These are phyloP conservation scores for Cephus rjabovi DNA, from an alignment of 2,888 invertebrate species.

Conservation along the genomic window DNA sequence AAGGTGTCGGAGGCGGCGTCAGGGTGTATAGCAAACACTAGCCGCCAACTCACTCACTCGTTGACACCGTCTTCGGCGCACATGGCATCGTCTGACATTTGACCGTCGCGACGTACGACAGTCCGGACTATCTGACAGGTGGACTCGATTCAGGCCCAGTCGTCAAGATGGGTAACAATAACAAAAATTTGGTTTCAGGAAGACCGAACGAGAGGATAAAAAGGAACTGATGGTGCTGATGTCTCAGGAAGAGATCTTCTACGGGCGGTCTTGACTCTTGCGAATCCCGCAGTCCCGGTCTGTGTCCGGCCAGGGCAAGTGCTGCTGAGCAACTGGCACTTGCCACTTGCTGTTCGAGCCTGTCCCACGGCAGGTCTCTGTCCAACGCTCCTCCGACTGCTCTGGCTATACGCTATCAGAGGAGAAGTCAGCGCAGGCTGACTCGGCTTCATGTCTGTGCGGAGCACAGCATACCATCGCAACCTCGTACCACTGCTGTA, in stretches of 20 bases:
- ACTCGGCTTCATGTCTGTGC: background rate
- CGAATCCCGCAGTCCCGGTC: background rate
- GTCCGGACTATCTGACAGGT: background rate
- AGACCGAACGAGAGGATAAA: background rate
- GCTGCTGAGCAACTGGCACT: slow-evolving; percentile 61
- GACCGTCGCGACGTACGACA: background rate
- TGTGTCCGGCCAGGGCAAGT: slow-evolving; percentile 57
- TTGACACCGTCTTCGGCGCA: slow-evolving; percentile 1
- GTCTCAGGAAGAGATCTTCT: background rate
- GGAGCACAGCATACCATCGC: background rate
- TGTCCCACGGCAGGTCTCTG: slow-evolving; percentile 21
- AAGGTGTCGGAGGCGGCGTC: background rate
- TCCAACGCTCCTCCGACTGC: slow-evolving; percentile 1
- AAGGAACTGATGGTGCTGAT: background rate
- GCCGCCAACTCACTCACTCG: slow-evolving; percentile 5
- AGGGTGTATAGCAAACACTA: background rate
- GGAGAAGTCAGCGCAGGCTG: slow-evolving; percentile 5
- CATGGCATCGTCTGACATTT: slow-evolving; percentile 8
- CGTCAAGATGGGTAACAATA: background rate
- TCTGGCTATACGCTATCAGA: slow-evolving; percentile 3
- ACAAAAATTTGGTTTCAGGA: background rate
- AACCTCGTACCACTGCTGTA: background rate
- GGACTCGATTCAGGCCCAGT: background rate
- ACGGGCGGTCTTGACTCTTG: background rate
- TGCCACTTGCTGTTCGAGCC: slow-evolving; percentile 43